phyloP scores from a whole-genome alignment of 2,888 invertebrate species.

The Plebejus melissa region DNA sequence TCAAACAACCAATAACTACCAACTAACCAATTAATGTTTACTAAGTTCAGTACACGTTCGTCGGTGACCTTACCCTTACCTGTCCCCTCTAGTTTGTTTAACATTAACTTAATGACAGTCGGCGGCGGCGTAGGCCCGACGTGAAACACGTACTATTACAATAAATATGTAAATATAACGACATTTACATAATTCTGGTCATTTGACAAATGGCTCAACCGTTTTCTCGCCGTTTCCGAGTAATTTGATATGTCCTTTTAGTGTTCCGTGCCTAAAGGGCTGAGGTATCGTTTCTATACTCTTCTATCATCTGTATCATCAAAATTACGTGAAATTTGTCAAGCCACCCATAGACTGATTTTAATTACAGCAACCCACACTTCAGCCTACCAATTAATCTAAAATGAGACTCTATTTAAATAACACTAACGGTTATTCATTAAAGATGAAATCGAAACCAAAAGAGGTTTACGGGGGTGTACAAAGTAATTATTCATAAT shows the following conservation, averaged over 20 bases:
- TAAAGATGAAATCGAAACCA: constrained; percentile 31
- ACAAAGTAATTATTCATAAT: constrained; percentile 20
- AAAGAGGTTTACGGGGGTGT: constrained; percentile 30
- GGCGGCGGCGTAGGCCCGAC: background rate
- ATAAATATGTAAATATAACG: constrained; percentile 6
- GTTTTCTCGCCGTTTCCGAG: background rate
- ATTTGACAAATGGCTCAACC: constrained; percentile 11
- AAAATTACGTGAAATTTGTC: background rate
- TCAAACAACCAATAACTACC: no score
- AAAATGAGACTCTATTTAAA: constrained; percentile 11
- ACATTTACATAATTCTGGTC: background rate
- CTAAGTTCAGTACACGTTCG: no score
- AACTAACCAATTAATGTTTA: no score
- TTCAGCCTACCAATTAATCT: background rate
- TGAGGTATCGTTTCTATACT: background rate
- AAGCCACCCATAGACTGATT: background rate
- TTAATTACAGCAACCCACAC: background rate
- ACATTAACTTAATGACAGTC: background rate
- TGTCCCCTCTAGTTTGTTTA: background rate
- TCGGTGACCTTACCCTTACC: background rate
- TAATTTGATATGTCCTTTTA: background rate
- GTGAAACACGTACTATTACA: constrained; percentile 9
- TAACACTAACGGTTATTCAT: constrained; percentile 24
- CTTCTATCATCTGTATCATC: background rate
- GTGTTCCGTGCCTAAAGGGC: background rate